These are phyloP conservation scores for Drosophila kohkoa DNA, from an alignment of 1,140 invertebrate species.

Conservation along the genomic window DNA sequence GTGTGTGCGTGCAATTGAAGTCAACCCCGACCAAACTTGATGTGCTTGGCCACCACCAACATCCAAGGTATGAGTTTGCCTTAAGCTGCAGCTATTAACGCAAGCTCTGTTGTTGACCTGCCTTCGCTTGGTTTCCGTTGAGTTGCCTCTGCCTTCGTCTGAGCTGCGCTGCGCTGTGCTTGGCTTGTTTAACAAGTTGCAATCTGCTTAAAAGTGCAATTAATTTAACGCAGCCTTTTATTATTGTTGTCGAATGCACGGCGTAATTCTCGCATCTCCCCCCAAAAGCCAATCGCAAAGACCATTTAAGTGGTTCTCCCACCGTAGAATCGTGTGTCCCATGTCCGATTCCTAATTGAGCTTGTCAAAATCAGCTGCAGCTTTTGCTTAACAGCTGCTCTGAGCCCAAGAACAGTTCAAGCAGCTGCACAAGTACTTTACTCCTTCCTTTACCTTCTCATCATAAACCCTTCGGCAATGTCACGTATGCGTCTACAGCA, in stretches of 20 bases:
- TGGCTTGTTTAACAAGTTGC: slow-evolving; percentile 66
- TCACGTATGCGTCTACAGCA: slow-evolving; percentile 54
- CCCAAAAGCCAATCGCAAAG: slow-evolving; percentile 17
- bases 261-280: slow-evolving; percentile 4
- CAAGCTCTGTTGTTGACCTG: slow-evolving; percentile 51
- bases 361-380: slow-evolving; percentile 65
- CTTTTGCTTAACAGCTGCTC: slow-evolving; percentile 17
- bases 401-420: slow-evolving; percentile 13
- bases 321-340: background rate
- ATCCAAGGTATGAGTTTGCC: slow-evolving; percentile 20
- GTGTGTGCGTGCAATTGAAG: slow-evolving; percentile 61
- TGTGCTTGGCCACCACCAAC: background rate
- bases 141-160: background rate
- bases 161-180: background rate
- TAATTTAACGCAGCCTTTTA: slow-evolving; percentile 72
- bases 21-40: slow-evolving; percentile 22
- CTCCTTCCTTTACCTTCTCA: background rate
- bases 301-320: slow-evolving; percentile 7
- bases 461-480: slow-evolving; percentile 20
- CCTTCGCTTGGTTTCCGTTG: slow-evolving; percentile 1
- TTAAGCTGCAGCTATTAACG: slow-evolving; percentile 59
- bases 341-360: slow-evolving; percentile 67
- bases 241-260: slow-evolving; percentile 55
- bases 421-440: slow-evolving; percentile 11
- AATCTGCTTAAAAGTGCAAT: slow-evolving; percentile 81